A percentile compares a stretch with the other conserved stretches of the same genome.
Evolutionary conservation across 2,888 invertebrate species (phyloP).

Genomic region (Drosophila fungiperda): DNA sequence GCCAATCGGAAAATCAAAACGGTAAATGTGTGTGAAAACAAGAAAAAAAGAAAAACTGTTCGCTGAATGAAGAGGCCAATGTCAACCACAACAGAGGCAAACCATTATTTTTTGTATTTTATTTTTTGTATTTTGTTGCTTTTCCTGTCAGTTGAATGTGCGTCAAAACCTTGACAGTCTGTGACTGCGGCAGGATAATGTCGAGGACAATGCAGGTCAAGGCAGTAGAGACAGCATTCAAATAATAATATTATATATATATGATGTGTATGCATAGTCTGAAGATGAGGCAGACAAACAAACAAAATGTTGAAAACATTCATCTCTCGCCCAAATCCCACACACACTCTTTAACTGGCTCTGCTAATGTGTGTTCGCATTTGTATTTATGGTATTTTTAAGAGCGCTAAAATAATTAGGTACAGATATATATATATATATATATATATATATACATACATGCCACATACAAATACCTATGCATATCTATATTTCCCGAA

Average conservation of each 20-base stretch:
- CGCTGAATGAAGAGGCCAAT: constrained; percentile 45
- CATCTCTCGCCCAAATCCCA: constrained; percentile 23
- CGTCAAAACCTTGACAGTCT: constrained; percentile 58
- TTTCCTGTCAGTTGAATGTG: constrained; percentile 30
- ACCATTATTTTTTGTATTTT: not conserved
- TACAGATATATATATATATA: not conserved
- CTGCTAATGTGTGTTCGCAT: constrained; percentile 32
- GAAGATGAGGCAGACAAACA: constrained; percentile 9
- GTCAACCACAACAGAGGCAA: constrained; percentile 25
- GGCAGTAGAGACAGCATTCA: constrained; percentile 29
- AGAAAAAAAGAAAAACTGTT: constrained; percentile 1
- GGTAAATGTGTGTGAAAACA: constrained; percentile 8
- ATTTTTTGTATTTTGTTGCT: not conserved
- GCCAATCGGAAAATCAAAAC: constrained; percentile 28
- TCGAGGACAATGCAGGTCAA: constrained; percentile 64
- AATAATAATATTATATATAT: not conserved
- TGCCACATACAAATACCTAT: not conserved
- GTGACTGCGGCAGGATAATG: constrained; percentile 43
- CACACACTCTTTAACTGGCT: constrained; percentile 6
- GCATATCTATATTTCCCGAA: constrained; percentile 19
- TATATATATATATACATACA: constrained; percentile 7
- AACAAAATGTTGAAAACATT: constrained; percentile 31
- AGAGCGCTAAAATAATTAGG: constrained; percentile 37
- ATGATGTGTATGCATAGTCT: constrained; percentile 2
- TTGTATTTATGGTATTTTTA: constrained; percentile 56